Evolutionary conservation across 2,113 vertebrate species (phyloP).

Genomic region (Microcebus lehilahytsara): DNA sequence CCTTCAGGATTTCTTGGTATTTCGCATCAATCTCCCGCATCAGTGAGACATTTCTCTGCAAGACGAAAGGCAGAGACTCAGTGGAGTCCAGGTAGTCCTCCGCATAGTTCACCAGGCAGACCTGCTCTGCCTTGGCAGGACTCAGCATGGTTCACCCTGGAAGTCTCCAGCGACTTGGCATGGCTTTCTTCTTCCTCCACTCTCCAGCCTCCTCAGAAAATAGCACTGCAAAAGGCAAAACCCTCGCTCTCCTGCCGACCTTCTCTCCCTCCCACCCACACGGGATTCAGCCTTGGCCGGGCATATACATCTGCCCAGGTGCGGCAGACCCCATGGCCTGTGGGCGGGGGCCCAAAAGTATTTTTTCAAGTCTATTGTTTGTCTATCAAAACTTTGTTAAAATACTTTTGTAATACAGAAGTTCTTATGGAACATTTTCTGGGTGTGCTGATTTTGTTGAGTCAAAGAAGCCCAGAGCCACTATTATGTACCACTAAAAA

Average conservation of each 20-base stretch:
- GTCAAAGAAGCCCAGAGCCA: background rate
- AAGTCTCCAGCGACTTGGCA: slow-evolving; percentile 73
- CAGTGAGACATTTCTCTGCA: slow-evolving; percentile 97
- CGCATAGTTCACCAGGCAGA: slow-evolving; percentile 94
- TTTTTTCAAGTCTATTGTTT: background rate
- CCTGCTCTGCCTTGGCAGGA: slow-evolving; percentile 94
- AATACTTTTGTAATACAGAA: background rate
- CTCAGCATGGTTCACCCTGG: slow-evolving; percentile 92
- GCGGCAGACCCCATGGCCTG: too few relatives aligned
- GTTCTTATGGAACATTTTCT: background rate
- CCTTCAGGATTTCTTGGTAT: slow-evolving; percentile 97
- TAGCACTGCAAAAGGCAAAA: slow-evolving; percentile 75
- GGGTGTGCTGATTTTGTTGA: background rate
- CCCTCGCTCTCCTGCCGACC: slow-evolving; percentile 74
- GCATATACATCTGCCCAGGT: too few relatives aligned
- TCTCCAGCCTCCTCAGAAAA: slow-evolving; percentile 74
- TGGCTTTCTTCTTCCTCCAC: slow-evolving; percentile 78
- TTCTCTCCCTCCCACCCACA: background rate
- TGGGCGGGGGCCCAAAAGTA: too few relatives aligned
- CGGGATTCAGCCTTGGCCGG: too few relatives aligned
- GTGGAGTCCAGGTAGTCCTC: slow-evolving; percentile 98
- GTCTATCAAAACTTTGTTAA: background rate
- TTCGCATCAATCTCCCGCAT: slow-evolving; percentile 99
- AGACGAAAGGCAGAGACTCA: slow-evolving; percentile 96
- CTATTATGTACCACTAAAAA: background rate